phyloP scores from a whole-genome alignment of 2,113 vertebrate species.

The Embiotoca jacksoni region DNA sequence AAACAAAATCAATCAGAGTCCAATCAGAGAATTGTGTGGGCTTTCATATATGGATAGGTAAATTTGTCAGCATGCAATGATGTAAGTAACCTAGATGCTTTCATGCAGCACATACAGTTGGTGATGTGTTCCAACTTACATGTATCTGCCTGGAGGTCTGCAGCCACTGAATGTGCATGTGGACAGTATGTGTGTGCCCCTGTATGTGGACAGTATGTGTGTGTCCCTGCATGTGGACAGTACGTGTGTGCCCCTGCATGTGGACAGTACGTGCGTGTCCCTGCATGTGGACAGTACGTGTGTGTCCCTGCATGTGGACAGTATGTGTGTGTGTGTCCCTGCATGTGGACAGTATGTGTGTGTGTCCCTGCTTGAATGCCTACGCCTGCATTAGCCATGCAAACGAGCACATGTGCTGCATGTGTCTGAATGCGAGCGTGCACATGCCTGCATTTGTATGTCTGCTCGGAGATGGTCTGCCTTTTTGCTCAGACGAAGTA shows the following conservation, averaged over 20 bases:
- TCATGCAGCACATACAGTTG: background rate
- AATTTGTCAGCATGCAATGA: slow-evolving; percentile 8
- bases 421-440: slow-evolving; percentile 1
- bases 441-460: background rate
- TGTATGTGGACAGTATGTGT: background rate
- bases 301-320: background rate
- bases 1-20: slow-evolving; percentile 64
- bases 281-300: too few relatives aligned
- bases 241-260: background rate
- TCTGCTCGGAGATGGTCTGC: slow-evolving; percentile 20
- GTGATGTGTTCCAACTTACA: background rate
- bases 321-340: too few relatives aligned
- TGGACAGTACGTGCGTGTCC: background rate
- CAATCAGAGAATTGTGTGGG: slow-evolving; percentile 20
- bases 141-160: background rate
- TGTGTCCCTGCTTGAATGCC: background rate
- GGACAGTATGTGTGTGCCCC: background rate
- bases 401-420: slow-evolving; percentile 2
- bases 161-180: background rate
- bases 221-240: background rate
- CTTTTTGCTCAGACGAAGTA: slow-evolving; percentile 50
- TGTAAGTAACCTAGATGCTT: background rate
- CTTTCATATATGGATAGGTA: slow-evolving; percentile 13
- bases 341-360: background rate
- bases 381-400: slow-evolving; percentile 1